Base-by-base conservation (phyloP, 2,113 vertebrate genomes). In the Cranoglanis bouderius region DNA sequence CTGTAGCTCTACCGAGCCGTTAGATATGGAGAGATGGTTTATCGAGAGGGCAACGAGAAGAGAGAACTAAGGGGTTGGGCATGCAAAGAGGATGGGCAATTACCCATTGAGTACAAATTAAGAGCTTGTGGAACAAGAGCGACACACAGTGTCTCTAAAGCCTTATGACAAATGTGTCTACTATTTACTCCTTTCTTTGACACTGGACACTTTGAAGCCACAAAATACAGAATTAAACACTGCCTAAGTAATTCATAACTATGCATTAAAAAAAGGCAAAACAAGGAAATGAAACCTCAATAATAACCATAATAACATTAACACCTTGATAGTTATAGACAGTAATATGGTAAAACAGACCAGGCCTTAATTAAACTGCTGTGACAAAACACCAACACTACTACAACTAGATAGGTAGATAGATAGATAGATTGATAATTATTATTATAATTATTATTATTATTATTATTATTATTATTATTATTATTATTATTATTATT, bases 41-140 rank as follows among this genome's bases (percentile, higher is more conserved):
- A 67, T 74, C 12, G 1, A 74, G 38, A 12, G 1, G 77, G 77
- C 82, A 86, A 84, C 4, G 55, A 70, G 35, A 81, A 29, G 55
- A 88, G 87, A 63, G 35, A 67, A 74, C 53, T 61, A 32, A 59
- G 1, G 24, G 40, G 59, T 7, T 29, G 77, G 24, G 32, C 13
- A 38, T 29, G 55, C 24, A 35, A 74, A 82, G 26, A 82, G 84
- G 75, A 89, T 49, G 75, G 84, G 35, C 84, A 80, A 67, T 38
- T 53, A 75, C 32, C 26, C 57, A 35, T 2, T 49, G 26, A 16
- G 18, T 81, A 53, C 43, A 49, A 49, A 67, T 78, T n/a, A 26
- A 77, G 19, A 65, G 61, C 70, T 88, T 46, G 46, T 89, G 55
- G 84, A 51, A 61, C 35, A 86, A 82, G 88, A 81, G 88, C 84